Conservation (phyloP, 30 jellyfish, hydroid and myxozoan species). For the Rhopilema esculentum region DNA sequence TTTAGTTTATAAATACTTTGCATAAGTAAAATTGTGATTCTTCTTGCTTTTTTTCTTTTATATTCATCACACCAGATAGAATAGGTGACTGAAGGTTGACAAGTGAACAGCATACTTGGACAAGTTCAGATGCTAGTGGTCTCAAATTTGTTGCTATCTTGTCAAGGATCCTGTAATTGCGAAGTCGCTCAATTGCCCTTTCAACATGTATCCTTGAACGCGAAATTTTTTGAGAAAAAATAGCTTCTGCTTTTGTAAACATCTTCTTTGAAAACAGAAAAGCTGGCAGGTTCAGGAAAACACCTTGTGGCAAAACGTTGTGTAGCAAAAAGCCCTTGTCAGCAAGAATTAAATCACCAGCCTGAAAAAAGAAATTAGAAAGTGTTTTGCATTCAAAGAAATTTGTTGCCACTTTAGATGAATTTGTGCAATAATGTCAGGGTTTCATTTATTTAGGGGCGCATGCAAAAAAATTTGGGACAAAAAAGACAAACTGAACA, state of each 20-base stretch:
- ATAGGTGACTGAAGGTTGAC: slow-evolving; percentile 49
- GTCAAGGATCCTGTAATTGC: slow-evolving; percentile 28
- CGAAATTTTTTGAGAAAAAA: slow-evolving; percentile 34
- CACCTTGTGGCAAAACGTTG: slow-evolving; percentile 35
- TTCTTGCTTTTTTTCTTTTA: neutral
- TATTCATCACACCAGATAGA: slow-evolving; percentile 28
- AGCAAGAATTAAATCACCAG: slow-evolving; percentile 47
- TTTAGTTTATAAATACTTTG: neutral
- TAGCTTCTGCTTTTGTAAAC: slow-evolving; percentile 37
- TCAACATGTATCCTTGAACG: slow-evolving; percentile 50
- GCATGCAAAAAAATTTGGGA: neutral
- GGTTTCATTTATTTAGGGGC: neutral
- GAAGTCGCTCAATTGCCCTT: slow-evolving; percentile 53
- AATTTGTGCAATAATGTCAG: neutral
- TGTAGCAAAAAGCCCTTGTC: slow-evolving; percentile 58
- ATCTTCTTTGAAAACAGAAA: slow-evolving; percentile 19
- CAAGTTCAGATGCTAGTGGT: slow-evolving; percentile 23
- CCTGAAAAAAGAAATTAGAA: slow-evolving; percentile 12
- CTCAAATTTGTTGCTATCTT: slow-evolving; percentile 20
- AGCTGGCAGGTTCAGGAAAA: slow-evolving; percentile 49
- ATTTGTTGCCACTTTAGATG: neutral
- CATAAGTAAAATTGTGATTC: neutral
- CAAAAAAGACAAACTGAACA: neutral
- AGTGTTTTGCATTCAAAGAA: neutral
- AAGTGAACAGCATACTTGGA: slow-evolving; percentile 43